Base-by-base conservation (phyloP, 2,113 vertebrate species). In the Amphiprion percula region DNA sequence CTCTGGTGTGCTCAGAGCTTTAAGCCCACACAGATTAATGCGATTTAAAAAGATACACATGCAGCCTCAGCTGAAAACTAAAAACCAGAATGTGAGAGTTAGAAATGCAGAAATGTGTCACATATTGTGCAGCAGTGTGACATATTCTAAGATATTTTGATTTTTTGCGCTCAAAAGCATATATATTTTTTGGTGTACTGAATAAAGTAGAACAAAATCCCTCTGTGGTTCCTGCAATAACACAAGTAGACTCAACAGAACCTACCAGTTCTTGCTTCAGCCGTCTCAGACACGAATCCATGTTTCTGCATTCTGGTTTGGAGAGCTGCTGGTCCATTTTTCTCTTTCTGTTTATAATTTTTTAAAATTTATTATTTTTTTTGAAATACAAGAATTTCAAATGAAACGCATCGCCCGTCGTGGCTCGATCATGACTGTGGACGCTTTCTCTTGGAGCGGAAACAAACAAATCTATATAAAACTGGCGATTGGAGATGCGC, bases 241-340 rank as follows among this genome's bases (percentile, higher is more conserved):
- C 15, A 77, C 19, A 67, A 69, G 74, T 56, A 58, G 12, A 49
- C 12, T 7, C 1, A 74, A 72, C 14, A 47, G 19, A 26, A 88
- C 95, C 10, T 90, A 95, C 95, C 94, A 95, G 87, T 54, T 95
- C 94, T 60, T 93, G 94, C 77, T 94, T 95, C 79, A 95, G 90
- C 68, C 93, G 90, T 49, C 90, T 93, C 81, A 95, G 84, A 90
- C 94, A 95, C 79, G 88, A 75, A 28, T 95, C 95, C 94, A 95
- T 95, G 84, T 85, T 92, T 77, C 82, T 94, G 81, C 88, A 69
- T 72, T 94, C 93, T 54, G 86, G 84, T 74, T 82, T 92, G 74
- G 74, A 82, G 74, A 87, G 70, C 56, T 83, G 79, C 9, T 67
- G 71, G 75, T 55, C 90, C 93, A 92, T 94, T n/a, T 37, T 73